Base-by-base conservation (phyloP, 64 coral and sea anemone species). In the Catalaphyllia jardinei region DNA sequence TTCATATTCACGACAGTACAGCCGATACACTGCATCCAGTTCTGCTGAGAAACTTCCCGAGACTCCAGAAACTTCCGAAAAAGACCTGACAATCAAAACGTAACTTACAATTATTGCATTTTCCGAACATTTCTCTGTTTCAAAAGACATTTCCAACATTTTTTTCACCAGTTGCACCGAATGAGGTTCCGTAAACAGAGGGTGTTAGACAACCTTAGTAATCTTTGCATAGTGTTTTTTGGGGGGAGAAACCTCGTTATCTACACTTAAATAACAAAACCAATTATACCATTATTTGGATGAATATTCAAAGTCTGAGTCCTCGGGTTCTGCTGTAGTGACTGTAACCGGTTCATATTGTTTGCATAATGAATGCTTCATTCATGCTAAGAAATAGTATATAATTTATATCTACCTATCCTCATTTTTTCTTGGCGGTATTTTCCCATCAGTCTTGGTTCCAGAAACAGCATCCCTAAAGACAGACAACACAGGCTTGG, bases 1-100 rank as follows among this genome's bases (percentile, higher is more conserved):
- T 51, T 97, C 95, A 31, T 97, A 97, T 78, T 97, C 95, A 71
- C 88, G 71, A 71, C 92, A 97, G 83, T 97, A 93, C 17, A 97
- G 59, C 0, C 88, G 95, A 76, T 93, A 97, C 0, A 97, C 95
- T n/a, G 95, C 92, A 33, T 97, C 95, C 20, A 97, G 67, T 69
- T 97, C 95, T 15, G 88, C 92, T 19, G 84, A 87, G 62, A 92
- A 92, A 74, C 17, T 79, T 62, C 86, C 82, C 3, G 90, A 92
- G 14, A 85, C 62, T 49, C 81, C 81, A 51, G 81, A 85, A 4
- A 19, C 60, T 71, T 85, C 81, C 9, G 81, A 85, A 63, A 85
- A 85, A 51, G 81, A 85, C 81, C 81, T 85, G 29, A 18, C 33
- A 4, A n/a, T 12, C 20, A 31, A 42, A 67, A 83, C 65, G 42